Evolutionary conservation across 2,797 vertebrate species (phyloP), one percentile per base, ranked within the genome.

Genomic region (Simalia tracyae): DNA sequence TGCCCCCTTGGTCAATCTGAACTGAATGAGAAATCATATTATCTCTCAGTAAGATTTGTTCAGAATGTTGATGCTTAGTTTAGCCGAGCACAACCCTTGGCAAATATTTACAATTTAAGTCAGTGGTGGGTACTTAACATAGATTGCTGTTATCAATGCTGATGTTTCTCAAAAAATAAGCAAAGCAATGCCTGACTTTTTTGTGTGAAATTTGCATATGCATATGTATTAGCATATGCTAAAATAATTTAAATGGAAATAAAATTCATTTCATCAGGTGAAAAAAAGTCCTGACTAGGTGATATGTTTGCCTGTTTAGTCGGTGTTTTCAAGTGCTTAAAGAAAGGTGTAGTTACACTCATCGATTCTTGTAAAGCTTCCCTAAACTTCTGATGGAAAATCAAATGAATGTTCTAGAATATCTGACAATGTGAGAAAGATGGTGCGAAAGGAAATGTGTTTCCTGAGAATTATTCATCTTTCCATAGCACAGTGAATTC

Each of bases 391-490:
- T 95, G 89, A 57, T 88, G 42, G 86, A 92, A 92, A 90, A 56
- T 84, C 50, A 92, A 46, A 68, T 92, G 85, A 46, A 1, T 17
- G 5, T 61, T 88, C 1, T 88, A 89, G 90, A 93, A 85, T 94
- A n/a, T 42, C 8, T 72, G 66, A 57, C 14, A 15, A 54, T 11
- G 50, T 91, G 17, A 46, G 7, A 68, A 26, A 6, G 0, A 8
- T 63, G 1, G 19, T 92, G 11, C 19, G 87, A 1, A 60, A 91
- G 89, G 22, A 94, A 84, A 11, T 36, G 0, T 91, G 24, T 91
- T 89, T n/a, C 50, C 9, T 91, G 76, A 54, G 42, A 7, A 86
- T 86, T 95, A 2, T 5, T 89, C 24, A 90, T 90, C 93, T 89
- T 84, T 84, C 91, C 88, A 50, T 50, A 72, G 57, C 1, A 0